Percentiles rank a stretch among this genome's conserved stretches.
These are phyloP conservation scores for Xenentodon cancila DNA, from an alignment of 2,797 vertebrate species.

Conservation along the genomic window DNA sequence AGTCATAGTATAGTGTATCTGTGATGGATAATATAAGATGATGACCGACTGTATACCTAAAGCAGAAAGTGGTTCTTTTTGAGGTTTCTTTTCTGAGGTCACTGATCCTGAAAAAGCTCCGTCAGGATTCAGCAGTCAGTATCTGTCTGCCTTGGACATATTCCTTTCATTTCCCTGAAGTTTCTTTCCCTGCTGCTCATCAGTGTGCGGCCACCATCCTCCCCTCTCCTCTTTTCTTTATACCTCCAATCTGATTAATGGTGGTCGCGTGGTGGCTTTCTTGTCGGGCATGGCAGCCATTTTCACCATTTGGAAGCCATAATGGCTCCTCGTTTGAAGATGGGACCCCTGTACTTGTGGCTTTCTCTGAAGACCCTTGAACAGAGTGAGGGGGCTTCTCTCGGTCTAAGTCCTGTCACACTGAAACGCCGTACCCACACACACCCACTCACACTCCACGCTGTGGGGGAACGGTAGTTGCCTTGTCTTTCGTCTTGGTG, in stretches of 20 bases:
- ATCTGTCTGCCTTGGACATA: conserved; percentile 33
- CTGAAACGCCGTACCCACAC: conserved; percentile 31
- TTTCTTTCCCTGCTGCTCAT: conserved; percentile 62
- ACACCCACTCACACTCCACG: conserved; percentile 27
- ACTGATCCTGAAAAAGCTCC: neutral
- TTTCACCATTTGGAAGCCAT: conserved; percentile 85
- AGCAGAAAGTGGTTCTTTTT: conserved; percentile 20
- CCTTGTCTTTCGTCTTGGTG: conserved; percentile 68
- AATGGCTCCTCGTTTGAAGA: conserved; percentile 80
- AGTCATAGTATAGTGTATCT: neutral
- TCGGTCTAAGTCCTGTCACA: conserved; percentile 72
- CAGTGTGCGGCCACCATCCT: conserved; percentile 65
- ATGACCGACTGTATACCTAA: conserved; percentile 8
- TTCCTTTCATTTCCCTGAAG: conserved; percentile 48
- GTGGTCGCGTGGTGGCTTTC: conserved; percentile 65
- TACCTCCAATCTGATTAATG: conserved; percentile 74
- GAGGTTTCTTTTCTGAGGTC: conserved; percentile 32
- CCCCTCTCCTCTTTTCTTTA: conserved; percentile 50
- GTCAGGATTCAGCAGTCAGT: conserved; percentile 26
- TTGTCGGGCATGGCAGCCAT: conserved; percentile 76
- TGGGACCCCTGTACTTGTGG: conserved; percentile 84
- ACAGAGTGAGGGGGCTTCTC: conserved; percentile 79
- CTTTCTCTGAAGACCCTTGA: conserved; percentile 78
- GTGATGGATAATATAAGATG: conserved; percentile 29
- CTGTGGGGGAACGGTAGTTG: conserved; percentile 66